These are phyloP conservation scores for Drosophila yooni DNA, from an alignment of 2,888 invertebrate genomes.

Conservation along the genomic window DNA sequence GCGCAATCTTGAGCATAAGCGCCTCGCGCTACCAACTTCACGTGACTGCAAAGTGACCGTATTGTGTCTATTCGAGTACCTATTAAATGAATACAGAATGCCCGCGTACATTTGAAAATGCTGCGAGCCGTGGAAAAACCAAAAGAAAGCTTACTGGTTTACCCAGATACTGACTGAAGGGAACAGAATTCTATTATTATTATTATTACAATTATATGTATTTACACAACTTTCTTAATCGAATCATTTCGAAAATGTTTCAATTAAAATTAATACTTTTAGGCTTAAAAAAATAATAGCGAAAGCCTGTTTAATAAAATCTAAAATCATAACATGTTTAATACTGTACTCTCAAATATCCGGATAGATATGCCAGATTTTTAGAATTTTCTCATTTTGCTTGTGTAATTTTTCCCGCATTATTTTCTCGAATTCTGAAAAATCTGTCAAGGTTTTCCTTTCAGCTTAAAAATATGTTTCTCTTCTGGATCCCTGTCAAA, in stretches of 20 bases:
- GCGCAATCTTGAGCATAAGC: constrained; percentile 7
- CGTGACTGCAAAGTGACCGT: constrained; percentile 13
- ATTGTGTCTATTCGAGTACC: constrained; percentile 1
- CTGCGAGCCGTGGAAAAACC: not conserved
- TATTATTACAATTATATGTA: not conserved
- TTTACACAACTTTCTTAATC: not conserved
- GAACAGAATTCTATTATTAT: not conserved
- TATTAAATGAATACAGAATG: not conserved
- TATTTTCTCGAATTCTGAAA: too few relatives aligned
- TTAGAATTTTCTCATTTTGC: too few relatives aligned
- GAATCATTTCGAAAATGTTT: not conserved
- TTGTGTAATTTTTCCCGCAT: too few relatives aligned
- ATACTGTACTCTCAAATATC: not conserved
- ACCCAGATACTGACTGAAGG: not conserved
- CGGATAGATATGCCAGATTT: not conserved
- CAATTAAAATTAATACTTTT: not conserved
- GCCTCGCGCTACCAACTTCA: constrained; percentile 27
- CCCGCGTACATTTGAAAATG: constrained; percentile 9
- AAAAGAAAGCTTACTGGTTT: not conserved
- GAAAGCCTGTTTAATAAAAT: not conserved
- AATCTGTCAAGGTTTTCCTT: too few relatives aligned
- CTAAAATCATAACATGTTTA: not conserved
- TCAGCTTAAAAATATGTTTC: too few relatives aligned
- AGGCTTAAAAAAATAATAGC: not conserved
- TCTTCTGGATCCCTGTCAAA: too few relatives aligned